Conservation (phyloP, 2,113 vertebrate species). For the Candoia aspera region DNA sequence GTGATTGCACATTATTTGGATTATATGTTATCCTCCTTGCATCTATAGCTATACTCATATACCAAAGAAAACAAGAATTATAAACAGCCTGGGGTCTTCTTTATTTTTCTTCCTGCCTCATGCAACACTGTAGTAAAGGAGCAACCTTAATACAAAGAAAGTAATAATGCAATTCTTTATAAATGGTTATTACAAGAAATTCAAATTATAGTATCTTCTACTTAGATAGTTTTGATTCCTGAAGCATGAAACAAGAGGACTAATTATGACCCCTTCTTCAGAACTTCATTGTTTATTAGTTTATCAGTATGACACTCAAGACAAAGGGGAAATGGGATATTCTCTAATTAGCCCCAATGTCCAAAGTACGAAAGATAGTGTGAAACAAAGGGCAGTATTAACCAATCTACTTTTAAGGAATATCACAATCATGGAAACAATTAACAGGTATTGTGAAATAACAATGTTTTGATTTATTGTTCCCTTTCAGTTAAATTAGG, state of each 20-base stretch:
- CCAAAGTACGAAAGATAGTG: neutral
- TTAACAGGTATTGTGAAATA: neutral
- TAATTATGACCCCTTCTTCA: slow-evolving; percentile 11
- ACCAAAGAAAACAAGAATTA: neutral
- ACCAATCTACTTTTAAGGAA: slow-evolving; percentile 6
- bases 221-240: neutral
- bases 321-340: neutral
- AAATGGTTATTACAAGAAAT: neutral
- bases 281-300: slow-evolving; percentile 9
- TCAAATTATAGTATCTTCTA: neutral
- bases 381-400: neutral
- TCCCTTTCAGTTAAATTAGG: neutral
- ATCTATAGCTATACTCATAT: neutral
- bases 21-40: neutral
- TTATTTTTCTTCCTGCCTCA: neutral
- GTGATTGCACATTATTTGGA: neutral
- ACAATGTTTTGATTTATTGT: neutral
- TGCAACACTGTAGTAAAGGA: neutral
- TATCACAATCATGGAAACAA: neutral
- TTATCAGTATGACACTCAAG: slow-evolving; percentile 2
- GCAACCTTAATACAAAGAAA: neutral
- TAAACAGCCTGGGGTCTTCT: neutral
- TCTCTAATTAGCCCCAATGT: neutral
- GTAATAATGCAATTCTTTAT: neutral
- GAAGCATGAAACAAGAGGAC: neutral